phyloP scores from a whole-genome alignment of 2,888 invertebrate species.

The Penaeus monodon region DNA sequence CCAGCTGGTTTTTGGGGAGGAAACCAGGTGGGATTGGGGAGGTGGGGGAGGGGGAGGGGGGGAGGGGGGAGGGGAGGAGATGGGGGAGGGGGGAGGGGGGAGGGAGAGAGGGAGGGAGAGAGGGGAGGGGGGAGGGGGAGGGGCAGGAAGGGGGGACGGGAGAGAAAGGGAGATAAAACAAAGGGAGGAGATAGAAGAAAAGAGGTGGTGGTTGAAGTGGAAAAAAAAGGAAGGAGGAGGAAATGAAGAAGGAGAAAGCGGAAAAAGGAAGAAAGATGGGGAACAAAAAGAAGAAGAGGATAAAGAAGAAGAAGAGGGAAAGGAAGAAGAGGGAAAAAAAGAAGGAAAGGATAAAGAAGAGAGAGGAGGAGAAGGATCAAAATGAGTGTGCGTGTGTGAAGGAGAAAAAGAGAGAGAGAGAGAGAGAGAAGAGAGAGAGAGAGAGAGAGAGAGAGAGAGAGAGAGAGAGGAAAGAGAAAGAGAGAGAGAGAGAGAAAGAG shows the following conservation, averaged over 20 bases:
- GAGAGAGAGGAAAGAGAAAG: background rate
- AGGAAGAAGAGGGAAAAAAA: background rate
- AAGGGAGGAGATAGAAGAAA: background rate
- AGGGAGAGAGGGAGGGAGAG: background rate
- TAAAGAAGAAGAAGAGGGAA: background rate
- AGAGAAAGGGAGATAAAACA: background rate
- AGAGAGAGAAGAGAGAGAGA: background rate
- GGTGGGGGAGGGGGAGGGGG: background rate
- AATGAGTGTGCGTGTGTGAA: background rate
- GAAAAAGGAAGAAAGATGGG: background rate
- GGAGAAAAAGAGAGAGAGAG: background rate
- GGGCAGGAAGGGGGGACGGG: background rate
- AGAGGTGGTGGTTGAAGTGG: background rate
- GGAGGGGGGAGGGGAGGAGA: background rate
- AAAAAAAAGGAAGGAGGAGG: background rate
- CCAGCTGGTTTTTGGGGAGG: background rate
- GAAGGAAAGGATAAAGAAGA: background rate
- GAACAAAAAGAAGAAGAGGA: background rate
- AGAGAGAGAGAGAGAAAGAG: constrained; percentile 2
- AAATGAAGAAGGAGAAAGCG: background rate
- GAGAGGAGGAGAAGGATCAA: background rate
- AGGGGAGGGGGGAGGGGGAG: background rate
- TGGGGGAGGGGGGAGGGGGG: background rate
- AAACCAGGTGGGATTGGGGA: background rate
- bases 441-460: constrained; percentile 4